Base-by-base conservation (phyloP, 2,888 invertebrate genomes). In the Physocephala rufipes region DNA sequence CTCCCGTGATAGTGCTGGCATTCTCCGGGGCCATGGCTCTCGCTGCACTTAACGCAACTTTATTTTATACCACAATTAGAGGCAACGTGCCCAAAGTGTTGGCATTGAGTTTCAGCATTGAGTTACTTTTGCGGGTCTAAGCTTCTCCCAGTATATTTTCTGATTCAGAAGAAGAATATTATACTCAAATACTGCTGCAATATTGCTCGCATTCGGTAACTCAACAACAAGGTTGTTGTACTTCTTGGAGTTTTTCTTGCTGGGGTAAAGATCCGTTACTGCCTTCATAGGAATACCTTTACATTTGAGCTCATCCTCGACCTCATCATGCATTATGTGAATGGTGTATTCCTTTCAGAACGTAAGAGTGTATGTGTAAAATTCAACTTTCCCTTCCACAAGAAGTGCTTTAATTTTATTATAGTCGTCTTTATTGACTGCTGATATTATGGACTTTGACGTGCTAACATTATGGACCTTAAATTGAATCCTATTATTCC, bases 21-120 rank as follows among this genome's bases (percentile, higher is more conserved):
- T 21, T 53, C 24, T 19, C 53, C 53, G 12, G 53, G 53, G 2
- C 1, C 2, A 21, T 53, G 53, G 3, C 21, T n/a, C n/a, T 53
- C 53, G 12, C 5, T 21, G 53, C 53, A 53, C 21, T 53, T 53
- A 15, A 62, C 62, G 36, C 30, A 62, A 2, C 30, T 2, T 15
- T 62, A 62, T 62, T 62, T 62, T 36, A 36, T 36, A 36, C 26
- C 30, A 24, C 59, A 59, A 16, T 59, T 59, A 30, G 13, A 28
- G 26, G 59, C 59, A 16, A 30, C 59, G 21, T 59, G 59, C 4
- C 59, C 59, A 59, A 59, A 62, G 15, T 62, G 62, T 62, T 62
- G 62, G 45, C 62, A 62, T n/a, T n/a, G n/a, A n/a, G 36, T 62
- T 62, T 9, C 30, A 3, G 62, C 62, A 62, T 15, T 62, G 62